Evolutionary conservation across 2,113 vertebrate species (phyloP), one percentile per base, ranked within the genome.

Genomic region (Leptodactylus fuscus): DNA sequence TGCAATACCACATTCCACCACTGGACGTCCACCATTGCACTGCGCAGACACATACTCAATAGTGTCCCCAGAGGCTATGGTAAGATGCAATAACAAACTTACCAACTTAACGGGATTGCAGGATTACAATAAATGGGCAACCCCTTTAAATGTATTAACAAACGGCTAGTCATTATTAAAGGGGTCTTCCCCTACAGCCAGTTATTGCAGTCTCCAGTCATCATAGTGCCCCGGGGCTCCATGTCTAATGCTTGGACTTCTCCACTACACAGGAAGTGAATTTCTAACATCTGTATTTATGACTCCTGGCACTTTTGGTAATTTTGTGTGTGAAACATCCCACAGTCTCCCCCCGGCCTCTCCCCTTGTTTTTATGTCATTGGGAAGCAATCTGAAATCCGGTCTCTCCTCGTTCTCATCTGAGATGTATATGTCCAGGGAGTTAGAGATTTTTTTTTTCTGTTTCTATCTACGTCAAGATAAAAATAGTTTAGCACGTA

Each of bases 221-320:
- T n/a, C n/a, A 49, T 18, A 51, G 49, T 18, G 49, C 49, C 49
- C 13, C 49, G 20, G 51, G 51, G 22, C 51, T 55, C 15, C 15
- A 51, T 2, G 49, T 8, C 49, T 55, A n/a, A 51, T 2, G 3
- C 48, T 51, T 0, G 5, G 22, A n/a, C n/a, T n/a, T n/a, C n/a
- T n/a, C n/a, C 58, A 3, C 34, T 36, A 22, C 18, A 22, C 65
- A 38, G 65, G 65, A 69, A 69, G 65, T 38, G 32, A 38, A 3
- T 2, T 27, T 22, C 18, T 38, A 36, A 22, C 32, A 69, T 69
- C 65, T 38, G 5, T 7, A 84, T 79, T 55, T 69, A 79, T 83
- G n/a, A 82, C 2, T 88, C 90, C 84, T 86, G 62, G 53, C 22
- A 38, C 22, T 34, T 38, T 13, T 53, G 32, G 16, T 41, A 4